Evolutionary conservation across 1,140 invertebrate genomes (phyloP), one percentile per base, ranked within the genome.

Genomic region (Meloidogyne chitwoodi): DNA sequence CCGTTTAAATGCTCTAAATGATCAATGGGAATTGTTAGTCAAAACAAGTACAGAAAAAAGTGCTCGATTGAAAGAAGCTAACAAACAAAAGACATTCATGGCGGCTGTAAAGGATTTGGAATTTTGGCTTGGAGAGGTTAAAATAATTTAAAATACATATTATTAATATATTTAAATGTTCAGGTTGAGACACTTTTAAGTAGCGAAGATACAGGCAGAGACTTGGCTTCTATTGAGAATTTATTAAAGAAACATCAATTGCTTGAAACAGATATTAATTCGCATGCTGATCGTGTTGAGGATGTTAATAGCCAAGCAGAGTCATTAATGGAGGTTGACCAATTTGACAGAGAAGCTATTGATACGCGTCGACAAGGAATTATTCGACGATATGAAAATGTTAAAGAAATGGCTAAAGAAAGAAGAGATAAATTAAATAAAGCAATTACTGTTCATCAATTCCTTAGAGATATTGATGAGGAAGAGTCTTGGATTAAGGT

Each of bases 91-190:
- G 69, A 96, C 94, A 0, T 99, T 98, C 89, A 98, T 99, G 88
- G 97, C 97, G 77, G 96, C 95, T 41, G 95, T 99, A 41, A 99
- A 99, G 88, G 97, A 99, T 90, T 91, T 99, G 78, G 97, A 99
- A 89, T 99, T 99, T 89, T 99, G 97, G 97, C 91, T 99, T 34
- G 96, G 95, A 79, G 96, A 99, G 91, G 94, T 97, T 65, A 31
- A 19, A 48, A 27, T 24, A 27, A 68, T 10, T 24, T 41, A 34
- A 0, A 68, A 10, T 19, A 48, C 4, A 19, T 48, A 11, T 48
- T 48, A 19, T 22, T 56, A n/a, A 56, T 56, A n/a, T 0, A 0
- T 0, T 8, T n/a, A 56, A 56, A n/a, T 38, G 0, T 48, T 48
- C 6, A 73, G 71, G 71, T 73, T 64, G 96, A 99, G 87, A 95